phyloP scores from a whole-genome alignment of 2,888 invertebrate species.

The Euproctis similis region DNA sequence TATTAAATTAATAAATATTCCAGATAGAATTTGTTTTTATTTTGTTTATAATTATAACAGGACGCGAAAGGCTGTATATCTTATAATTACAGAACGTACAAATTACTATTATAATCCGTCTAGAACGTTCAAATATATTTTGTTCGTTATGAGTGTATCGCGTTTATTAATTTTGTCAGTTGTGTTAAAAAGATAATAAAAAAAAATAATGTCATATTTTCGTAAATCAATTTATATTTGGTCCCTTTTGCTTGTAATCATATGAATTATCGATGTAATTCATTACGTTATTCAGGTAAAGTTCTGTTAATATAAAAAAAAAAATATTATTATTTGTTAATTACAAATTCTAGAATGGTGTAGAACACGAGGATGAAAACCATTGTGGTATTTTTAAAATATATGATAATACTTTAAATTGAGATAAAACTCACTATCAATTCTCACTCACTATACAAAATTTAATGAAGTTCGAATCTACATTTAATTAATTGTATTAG shows the following conservation, averaged over 20 bases:
- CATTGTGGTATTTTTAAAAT: too few relatives aligned
- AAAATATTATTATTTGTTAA: slow-evolving; percentile 38
- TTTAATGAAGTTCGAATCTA: slow-evolving; percentile 30
- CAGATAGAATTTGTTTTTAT: slow-evolving; percentile 62
- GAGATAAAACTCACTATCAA: slow-evolving; percentile 16
- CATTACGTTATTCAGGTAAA: slow-evolving; percentile 47
- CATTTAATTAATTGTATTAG: slow-evolving; percentile 62
- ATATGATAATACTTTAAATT: slow-evolving; percentile 32
- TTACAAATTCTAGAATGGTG: slow-evolving; percentile 41
- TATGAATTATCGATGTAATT: slow-evolving; percentile 47
- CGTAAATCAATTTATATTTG: slow-evolving; percentile 61
- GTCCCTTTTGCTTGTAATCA: slow-evolving; percentile 74
- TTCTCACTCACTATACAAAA: too few relatives aligned
- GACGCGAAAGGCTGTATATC: slow-evolving; percentile 29
- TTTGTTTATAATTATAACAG: slow-evolving; percentile 44
- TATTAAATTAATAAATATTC: slow-evolving; percentile 71
- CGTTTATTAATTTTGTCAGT: slow-evolving; percentile 56
- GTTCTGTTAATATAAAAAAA: slow-evolving; percentile 45
- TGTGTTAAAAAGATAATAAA: slow-evolving; percentile 48
- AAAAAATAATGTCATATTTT: slow-evolving; percentile 37
- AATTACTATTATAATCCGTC: slow-evolving; percentile 45
- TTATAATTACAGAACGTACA: slow-evolving; percentile 42
- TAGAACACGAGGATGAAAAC: slow-evolving; percentile 36
- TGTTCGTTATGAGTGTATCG: slow-evolving; percentile 41
- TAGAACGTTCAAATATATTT: slow-evolving; percentile 56